Evolutionary conservation across 1,140 invertebrate genomes (phyloP).

Genomic region (Scaptomyza graminum): DNA sequence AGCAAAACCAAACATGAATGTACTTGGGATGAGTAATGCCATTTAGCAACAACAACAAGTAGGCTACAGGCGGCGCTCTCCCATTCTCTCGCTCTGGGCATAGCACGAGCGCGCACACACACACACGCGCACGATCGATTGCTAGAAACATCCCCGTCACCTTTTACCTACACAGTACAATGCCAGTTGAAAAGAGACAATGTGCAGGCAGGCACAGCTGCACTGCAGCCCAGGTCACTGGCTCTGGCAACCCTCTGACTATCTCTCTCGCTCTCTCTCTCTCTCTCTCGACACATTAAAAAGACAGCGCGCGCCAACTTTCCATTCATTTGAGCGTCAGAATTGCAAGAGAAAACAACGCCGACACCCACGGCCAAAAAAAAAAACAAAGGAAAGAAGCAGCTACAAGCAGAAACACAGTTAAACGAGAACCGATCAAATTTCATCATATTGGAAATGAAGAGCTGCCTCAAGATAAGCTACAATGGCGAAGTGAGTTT

Average conservation of each 20-base stretch:
- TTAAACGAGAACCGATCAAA: constrained; percentile 2
- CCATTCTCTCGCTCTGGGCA: constrained; percentile 7
- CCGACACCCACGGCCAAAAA: neutral
- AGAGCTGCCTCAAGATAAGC: constrained; percentile 57
- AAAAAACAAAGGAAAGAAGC: constrained; percentile 5
- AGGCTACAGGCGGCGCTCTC: neutral
- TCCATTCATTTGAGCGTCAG: constrained; percentile 33
- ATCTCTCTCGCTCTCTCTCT: constrained; percentile 6
- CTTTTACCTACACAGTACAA: constrained; percentile 23
- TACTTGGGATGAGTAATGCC: constrained; percentile 24
- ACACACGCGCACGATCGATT: constrained; percentile 15
- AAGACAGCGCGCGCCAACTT: constrained; percentile 34
- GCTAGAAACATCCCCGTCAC: constrained; percentile 42
- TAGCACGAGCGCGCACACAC: constrained; percentile 25
- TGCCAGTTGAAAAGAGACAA: neutral
- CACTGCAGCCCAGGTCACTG: neutral
- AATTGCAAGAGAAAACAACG: constrained; percentile 31
- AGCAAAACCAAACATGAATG: constrained; percentile 25
- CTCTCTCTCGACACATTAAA: constrained; percentile 29
- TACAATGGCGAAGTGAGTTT: constrained; percentile 53
- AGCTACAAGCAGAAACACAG: constrained; percentile 1
- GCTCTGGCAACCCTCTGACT: constrained; percentile 2
- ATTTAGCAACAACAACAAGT: constrained; percentile 13
- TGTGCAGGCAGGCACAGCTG: constrained; percentile 22
- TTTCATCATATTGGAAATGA: constrained; percentile 41